Conservation (phyloP, 2,797 vertebrate species). For the Melanotaenia trifasciata region DNA sequence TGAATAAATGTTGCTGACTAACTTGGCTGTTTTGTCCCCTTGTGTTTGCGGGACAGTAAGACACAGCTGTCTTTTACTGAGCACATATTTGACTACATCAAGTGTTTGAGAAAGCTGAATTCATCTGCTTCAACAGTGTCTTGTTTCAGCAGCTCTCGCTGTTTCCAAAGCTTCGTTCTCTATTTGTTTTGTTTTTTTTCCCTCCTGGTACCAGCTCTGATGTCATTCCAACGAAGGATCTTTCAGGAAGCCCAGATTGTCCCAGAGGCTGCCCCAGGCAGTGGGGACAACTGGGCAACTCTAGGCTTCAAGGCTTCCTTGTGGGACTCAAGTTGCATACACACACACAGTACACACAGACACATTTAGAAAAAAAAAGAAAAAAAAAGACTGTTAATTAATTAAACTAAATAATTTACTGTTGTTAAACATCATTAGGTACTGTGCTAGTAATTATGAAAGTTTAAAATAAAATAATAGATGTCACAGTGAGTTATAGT, state of each 20-base stretch:
- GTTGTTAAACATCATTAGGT: no score
- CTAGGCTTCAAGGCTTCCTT: slow-evolving; percentile 39
- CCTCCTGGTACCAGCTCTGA: slow-evolving; percentile 50
- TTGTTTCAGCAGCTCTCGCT: slow-evolving; percentile 27
- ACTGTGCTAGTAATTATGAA: not conserved
- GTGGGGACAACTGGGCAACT: slow-evolving; percentile 46
- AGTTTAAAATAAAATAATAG: not conserved
- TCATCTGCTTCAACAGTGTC: slow-evolving; percentile 11
- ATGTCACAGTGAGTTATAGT: not conserved
- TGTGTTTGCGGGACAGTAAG: no score
- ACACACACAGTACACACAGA: not conserved
- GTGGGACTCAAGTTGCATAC: slow-evolving; percentile 6
- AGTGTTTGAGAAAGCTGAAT: slow-evolving; percentile 7
- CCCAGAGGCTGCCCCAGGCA: slow-evolving; percentile 64
- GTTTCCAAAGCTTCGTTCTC: slow-evolving; percentile 26
- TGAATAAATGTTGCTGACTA: not conserved
- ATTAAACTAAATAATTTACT: slow-evolving; percentile 12
- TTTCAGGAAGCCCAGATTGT: slow-evolving; percentile 61
- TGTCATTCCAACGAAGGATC: slow-evolving; percentile 59
- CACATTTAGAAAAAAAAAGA: not conserved
- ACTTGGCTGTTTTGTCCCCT: not conserved
- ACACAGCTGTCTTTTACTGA: not conserved
- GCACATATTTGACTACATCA: slow-evolving; percentile 5
- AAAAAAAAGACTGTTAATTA: slow-evolving; percentile 21
- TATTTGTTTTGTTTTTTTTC: slow-evolving; percentile 23